Conservation (phyloP, 2,797 vertebrate species). For the Sternarchorhynchus goeldii region DNA sequence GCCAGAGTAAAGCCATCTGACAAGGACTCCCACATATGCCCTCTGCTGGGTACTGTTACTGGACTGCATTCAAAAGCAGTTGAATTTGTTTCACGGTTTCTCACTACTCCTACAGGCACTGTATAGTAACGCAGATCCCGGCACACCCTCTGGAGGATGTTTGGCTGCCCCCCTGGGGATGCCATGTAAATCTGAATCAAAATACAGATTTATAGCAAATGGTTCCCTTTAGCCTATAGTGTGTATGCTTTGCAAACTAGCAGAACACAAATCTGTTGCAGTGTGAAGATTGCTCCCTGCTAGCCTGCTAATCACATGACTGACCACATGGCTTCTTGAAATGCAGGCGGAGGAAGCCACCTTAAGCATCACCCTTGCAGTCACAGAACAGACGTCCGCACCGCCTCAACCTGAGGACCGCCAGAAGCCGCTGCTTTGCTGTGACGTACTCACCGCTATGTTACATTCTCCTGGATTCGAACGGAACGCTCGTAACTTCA, state of each 20-base stretch:
- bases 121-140: background rate
- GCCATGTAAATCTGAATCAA: background rate
- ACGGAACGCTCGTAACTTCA: background rate
- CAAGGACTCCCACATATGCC: background rate
- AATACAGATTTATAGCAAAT: background rate
- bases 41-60: background rate
- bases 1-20: background rate
- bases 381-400: too few relatives aligned
- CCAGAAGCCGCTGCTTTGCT: too few relatives aligned
- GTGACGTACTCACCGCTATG: too few relatives aligned
- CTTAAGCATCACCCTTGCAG: background rate
- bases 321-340: background rate
- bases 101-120: background rate
- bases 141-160: background rate
- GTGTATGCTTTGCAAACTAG: background rate
- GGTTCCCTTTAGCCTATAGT: background rate
- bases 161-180: background rate
- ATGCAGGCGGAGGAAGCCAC: background rate
- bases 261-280: background rate
- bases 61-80: background rate
- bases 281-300: slow-evolving; percentile 11
- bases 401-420: too few relatives aligned
- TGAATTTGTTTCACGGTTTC: background rate
- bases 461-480: too few relatives aligned
- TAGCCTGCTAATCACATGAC: background rate